These are phyloP conservation scores for Chaenogobius annularis DNA, from an alignment of 2,113 vertebrate genomes.

Conservation along the genomic window DNA sequence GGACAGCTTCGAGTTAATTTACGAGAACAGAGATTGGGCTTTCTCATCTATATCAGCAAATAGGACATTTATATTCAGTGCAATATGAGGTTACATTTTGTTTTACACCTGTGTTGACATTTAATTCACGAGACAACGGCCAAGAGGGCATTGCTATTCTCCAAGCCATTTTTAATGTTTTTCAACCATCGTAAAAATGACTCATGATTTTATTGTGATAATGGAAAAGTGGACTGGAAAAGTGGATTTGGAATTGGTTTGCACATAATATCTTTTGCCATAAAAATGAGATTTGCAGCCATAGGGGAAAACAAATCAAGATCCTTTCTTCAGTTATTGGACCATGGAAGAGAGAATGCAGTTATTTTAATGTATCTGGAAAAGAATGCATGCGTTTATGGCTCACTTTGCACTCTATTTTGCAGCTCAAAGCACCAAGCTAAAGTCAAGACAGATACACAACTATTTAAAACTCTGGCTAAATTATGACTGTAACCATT, in stretches of 20 bases:
- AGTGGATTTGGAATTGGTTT: conserved; percentile 76
- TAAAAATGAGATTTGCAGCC: conserved; percentile 75
- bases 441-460: conserved; percentile 45
- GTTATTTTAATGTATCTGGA: conserved; percentile 69
- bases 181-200: conserved; percentile 68
- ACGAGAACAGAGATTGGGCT: conserved; percentile 63
- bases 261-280: conserved; percentile 71
- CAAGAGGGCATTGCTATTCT: conserved; percentile 72
- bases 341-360: conserved; percentile 70
- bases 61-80: conserved; percentile 76
- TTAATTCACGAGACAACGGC: conserved; percentile 73
- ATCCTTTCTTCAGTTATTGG: conserved; percentile 72
- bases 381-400: conserved; percentile 55
- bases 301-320: conserved; percentile 75
- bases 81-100: conserved; percentile 75
- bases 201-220: conserved; percentile 75
- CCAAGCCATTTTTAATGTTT: conserved; percentile 68
- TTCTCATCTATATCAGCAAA: conserved; percentile 72
- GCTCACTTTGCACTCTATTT: conserved; percentile 35
- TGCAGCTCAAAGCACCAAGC: conserved; percentile 31
- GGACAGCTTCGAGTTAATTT: conserved; percentile 71
- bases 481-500: conserved; percentile 5
- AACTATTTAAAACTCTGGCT: conserved; percentile 17
- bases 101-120: conserved; percentile 77
- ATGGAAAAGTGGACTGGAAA: conserved; percentile 74